Evolutionary conservation across 2,113 vertebrate species (phyloP).

Genomic region (Plecturocebus donacophilus): DNA sequence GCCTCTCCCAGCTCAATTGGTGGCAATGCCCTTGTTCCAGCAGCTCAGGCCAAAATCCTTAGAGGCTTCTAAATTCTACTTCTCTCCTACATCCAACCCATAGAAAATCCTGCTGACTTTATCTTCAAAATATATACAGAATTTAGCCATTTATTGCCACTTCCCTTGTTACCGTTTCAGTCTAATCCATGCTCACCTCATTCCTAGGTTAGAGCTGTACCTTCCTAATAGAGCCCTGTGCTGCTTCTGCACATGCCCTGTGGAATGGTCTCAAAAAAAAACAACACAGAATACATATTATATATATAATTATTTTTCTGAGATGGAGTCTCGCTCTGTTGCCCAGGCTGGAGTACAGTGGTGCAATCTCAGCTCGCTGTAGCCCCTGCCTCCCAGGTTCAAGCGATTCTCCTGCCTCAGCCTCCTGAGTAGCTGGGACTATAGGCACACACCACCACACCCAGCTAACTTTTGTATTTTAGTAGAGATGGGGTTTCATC

Average conservation of each 20-base stretch:
- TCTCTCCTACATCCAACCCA: background rate
- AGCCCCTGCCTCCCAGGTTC: too few species aligned
- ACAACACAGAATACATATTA: background rate
- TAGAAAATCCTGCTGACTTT: background rate
- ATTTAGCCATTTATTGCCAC: background rate
- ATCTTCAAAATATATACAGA: background rate
- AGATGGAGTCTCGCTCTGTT: too few species aligned
- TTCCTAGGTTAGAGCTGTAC: background rate
- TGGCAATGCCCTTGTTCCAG: background rate
- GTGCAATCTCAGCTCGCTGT: too few species aligned
- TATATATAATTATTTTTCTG: background rate
- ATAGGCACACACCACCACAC: too few species aligned
- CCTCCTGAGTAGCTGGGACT: too few species aligned
- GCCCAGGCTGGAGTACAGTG: too few species aligned
- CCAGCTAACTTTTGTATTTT: too few species aligned
- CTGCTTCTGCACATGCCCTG: background rate
- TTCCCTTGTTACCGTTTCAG: background rate
- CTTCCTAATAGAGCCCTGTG: background rate
- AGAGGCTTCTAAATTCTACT: background rate
- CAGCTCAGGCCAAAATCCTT: background rate
- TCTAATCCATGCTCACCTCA: background rate
- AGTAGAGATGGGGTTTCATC: too few species aligned
- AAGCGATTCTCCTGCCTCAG: too few species aligned
- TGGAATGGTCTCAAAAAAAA: background rate
- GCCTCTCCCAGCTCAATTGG: background rate